Conservation (phyloP, 2,797 vertebrate genomes). For the Poeciliopsis presidionis region DNA sequence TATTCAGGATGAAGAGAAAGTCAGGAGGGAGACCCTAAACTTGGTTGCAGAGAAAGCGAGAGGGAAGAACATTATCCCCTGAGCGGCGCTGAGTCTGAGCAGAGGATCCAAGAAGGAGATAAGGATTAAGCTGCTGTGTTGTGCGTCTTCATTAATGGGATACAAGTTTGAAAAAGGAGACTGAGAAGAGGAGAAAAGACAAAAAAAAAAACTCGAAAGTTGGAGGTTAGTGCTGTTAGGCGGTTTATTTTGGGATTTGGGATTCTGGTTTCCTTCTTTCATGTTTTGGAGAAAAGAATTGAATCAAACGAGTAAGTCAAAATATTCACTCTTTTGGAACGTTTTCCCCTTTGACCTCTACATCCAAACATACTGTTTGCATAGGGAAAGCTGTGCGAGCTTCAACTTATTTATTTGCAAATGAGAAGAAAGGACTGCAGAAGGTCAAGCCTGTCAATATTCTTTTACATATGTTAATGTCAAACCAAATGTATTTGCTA, state of each 20-base stretch:
- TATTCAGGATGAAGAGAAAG: slow-evolving; percentile 58
- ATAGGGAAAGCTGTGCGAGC: slow-evolving; percentile 14
- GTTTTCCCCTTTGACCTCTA: slow-evolving; percentile 30
- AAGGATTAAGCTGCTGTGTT: slow-evolving; percentile 56
- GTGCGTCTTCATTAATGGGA: slow-evolving; percentile 44
- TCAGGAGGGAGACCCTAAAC: slow-evolving; percentile 54
- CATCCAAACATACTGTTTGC: slow-evolving; percentile 18
- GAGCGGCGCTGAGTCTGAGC: slow-evolving; percentile 21
- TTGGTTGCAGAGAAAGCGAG: slow-evolving; percentile 46
- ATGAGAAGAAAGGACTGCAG: slow-evolving; percentile 29
- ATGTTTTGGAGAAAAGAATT: slow-evolving; percentile 33
- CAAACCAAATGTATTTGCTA: background rate
- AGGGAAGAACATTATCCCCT: slow-evolving; percentile 33
- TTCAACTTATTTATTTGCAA: slow-evolving; percentile 9
- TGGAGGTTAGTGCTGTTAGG: slow-evolving; percentile 38
- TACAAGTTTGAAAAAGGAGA: slow-evolving; percentile 40
- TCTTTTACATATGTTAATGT: background rate
- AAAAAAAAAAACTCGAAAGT: slow-evolving; percentile 24
- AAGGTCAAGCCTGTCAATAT: slow-evolving; percentile 41
- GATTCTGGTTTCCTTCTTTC: slow-evolving; percentile 6
- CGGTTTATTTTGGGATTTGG: slow-evolving; percentile 51
- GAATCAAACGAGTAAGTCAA: slow-evolving; percentile 51
- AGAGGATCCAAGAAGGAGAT: slow-evolving; percentile 55
- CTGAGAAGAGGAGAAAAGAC: background rate
- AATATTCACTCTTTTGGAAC: slow-evolving; percentile 35